These are phyloP conservation scores for Pelosia muscerda DNA, from an alignment of 2,888 invertebrate genomes.

Conservation along the genomic window DNA sequence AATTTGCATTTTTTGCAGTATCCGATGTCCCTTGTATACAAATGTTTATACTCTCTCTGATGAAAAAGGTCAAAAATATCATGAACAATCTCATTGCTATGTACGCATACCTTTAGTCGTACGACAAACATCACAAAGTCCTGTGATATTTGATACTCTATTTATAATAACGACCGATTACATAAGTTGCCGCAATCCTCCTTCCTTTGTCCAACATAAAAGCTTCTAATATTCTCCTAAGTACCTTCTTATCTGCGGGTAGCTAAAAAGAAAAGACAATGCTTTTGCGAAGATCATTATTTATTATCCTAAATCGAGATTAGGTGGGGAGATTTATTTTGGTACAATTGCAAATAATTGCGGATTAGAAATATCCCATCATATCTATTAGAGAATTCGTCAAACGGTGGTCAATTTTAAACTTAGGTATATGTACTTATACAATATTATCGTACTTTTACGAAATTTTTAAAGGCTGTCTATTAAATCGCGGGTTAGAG, in stretches of 20 bases:
- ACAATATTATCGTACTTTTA: too few relatives aligned
- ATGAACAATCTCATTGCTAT: background rate
- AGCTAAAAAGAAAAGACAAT: constrained; percentile 8
- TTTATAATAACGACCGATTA: constrained; percentile 2
- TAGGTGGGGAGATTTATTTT: constrained; percentile 6
- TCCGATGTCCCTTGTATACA: background rate
- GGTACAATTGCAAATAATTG: constrained; percentile 1
- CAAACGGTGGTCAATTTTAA: background rate
- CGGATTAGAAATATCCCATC: background rate
- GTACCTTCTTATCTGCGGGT: background rate
- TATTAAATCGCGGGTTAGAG: too few relatives aligned
- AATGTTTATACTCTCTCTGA: background rate
- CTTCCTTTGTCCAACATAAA: constrained; percentile 8
- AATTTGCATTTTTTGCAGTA: too few relatives aligned
- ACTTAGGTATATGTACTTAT: too few relatives aligned
- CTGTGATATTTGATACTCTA: constrained; percentile 8
- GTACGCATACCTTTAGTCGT: background rate
- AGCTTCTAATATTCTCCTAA: constrained; percentile 9
- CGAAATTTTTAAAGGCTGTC: too few relatives aligned
- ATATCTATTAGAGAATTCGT: background rate
- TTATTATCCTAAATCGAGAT: constrained; percentile 16
- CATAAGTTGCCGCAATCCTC: constrained; percentile 2
- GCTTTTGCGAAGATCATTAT: constrained; percentile 14
- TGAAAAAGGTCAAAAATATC: background rate
- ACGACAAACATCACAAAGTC: background rate